phyloP scores from a whole-genome alignment of 1,140 invertebrate species.

The Bombus turneri region DNA sequence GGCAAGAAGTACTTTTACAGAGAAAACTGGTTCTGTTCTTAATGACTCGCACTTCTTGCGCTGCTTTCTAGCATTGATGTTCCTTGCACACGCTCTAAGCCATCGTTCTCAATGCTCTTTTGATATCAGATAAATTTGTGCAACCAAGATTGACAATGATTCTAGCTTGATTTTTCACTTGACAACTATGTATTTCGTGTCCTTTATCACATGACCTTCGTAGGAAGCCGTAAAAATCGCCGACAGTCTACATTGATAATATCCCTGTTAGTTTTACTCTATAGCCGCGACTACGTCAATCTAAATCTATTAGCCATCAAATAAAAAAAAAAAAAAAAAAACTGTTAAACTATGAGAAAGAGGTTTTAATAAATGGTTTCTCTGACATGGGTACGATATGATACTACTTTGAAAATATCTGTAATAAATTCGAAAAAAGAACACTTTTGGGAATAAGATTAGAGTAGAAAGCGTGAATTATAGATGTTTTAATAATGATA shows the following conservation, averaged over 20 bases:
- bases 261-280: conserved; percentile 21
- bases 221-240: conserved; percentile 31
- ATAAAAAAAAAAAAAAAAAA: neutral
- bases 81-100: conserved; percentile 30
- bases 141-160: neutral
- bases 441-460: neutral
- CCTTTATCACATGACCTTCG: conserved; percentile 40
- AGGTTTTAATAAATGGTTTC: no score
- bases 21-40: neutral
- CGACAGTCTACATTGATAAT: conserved; percentile 22
- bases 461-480: neutral
- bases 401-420: neutral
- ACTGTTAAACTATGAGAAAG: neutral
- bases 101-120: conserved; percentile 34
- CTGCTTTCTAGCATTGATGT: conserved; percentile 64
- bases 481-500: neutral
- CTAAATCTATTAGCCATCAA: neutral
- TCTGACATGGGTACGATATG: neutral
- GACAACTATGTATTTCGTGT: neutral
- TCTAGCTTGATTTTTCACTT: neutral
- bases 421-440: neutral
- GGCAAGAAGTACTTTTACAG: neutral
- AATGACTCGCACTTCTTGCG: neutral
- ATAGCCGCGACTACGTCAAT: conserved; percentile 18
- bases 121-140: neutral